phyloP scores from a whole-genome alignment of 2,888 invertebrate genomes.

The Standfussiana lucernea region DNA sequence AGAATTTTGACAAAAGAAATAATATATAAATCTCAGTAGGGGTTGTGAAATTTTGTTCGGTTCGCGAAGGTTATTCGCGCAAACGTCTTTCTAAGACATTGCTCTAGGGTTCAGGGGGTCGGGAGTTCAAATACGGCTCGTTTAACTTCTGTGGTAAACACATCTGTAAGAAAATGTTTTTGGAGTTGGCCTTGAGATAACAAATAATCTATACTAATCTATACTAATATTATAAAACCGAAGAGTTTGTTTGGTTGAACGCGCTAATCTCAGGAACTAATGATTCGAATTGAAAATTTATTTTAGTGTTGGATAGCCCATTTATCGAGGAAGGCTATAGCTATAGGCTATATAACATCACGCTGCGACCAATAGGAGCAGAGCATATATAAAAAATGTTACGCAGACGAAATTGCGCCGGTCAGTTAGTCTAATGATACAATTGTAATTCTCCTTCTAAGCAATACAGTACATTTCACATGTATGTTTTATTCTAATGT shows the following conservation, averaged over 20 bases:
- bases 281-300: no score
- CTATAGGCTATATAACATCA: no score
- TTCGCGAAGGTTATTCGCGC: constrained; percentile 29
- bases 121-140: constrained; percentile 39
- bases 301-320: no score
- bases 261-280: no score
- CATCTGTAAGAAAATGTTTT: constrained; percentile 40
- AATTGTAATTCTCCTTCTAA: neutral
- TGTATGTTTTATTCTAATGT: neutral
- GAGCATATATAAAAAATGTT: no score
- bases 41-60: constrained; percentile 31
- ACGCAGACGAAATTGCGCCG: no score
- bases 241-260: no score
- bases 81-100: constrained; percentile 37
- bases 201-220: no score
- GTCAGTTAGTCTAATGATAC: neutral
- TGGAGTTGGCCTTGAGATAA: neutral
- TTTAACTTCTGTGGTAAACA: constrained; percentile 14
- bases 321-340: no score
- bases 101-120: constrained; percentile 41
- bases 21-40: constrained; percentile 19
- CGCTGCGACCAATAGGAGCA: no score
- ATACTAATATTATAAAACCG: no score
- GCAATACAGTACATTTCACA: no score
- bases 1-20: constrained; percentile 15